These are phyloP conservation scores for Diaprepes abbreviatus DNA, from an alignment of 2,888 invertebrate genomes.

Conservation along the genomic window DNA sequence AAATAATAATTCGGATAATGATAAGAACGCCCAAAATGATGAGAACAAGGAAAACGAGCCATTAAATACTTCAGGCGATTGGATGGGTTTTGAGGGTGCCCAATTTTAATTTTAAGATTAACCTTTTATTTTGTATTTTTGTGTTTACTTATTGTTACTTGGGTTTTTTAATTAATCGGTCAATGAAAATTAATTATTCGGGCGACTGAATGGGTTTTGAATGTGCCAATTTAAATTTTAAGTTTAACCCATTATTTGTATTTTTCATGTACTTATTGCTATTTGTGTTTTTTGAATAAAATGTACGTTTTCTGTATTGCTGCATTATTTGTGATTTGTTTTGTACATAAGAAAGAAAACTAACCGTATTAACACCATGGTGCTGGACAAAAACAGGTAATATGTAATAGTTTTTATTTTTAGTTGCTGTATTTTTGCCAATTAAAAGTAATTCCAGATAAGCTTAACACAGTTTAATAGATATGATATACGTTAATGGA, in stretches of 20 bases:
- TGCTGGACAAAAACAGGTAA: constrained; percentile 36
- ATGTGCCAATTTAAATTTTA: constrained; percentile 70
- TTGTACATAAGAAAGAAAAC: constrained; percentile 37
- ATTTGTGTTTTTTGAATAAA: constrained; percentile 26
- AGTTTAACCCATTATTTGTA: constrained; percentile 11
- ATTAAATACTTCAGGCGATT: constrained; percentile 58
- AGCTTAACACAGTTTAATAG: too few relatives aligned
- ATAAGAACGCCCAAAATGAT: constrained; percentile 29
- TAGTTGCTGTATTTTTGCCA: not conserved
- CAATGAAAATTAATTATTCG: too few relatives aligned
- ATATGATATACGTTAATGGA: too few relatives aligned
- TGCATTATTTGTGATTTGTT: constrained; percentile 29
- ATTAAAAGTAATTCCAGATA: not conserved
- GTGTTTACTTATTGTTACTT: too few relatives aligned
- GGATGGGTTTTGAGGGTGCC: constrained; percentile 65
- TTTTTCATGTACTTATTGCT: constrained; percentile 12
- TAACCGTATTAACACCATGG: constrained; percentile 30
- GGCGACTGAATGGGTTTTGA: constrained; percentile 67
- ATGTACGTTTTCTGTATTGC: constrained; percentile 32
- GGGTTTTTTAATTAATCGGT: too few relatives aligned
- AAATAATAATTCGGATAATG: constrained; percentile 31
- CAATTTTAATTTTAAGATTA: constrained; percentile 63
- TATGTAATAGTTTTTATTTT: constrained; percentile 9
- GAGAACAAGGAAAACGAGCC: constrained; percentile 55
- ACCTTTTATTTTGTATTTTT: too few relatives aligned